A percentile compares a stretch with the other conserved stretches of the same genome.
phyloP scores from a whole-genome alignment of 1,140 invertebrate genomes.

The Neodiprion lecontei region DNA sequence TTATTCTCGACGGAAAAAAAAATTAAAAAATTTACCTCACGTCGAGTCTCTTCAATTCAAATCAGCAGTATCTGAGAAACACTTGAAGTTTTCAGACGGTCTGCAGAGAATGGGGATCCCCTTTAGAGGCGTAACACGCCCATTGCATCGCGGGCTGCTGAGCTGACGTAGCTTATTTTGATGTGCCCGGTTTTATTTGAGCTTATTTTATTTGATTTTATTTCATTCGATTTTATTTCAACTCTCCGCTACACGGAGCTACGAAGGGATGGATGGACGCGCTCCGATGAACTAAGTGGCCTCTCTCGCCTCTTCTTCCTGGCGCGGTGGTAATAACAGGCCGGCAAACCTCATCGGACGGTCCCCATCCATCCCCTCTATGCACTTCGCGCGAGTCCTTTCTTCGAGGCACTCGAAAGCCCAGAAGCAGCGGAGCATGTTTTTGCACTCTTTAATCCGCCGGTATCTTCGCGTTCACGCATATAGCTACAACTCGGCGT shows the following conservation, averaged over 20 bases:
- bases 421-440: no score
- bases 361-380: background rate
- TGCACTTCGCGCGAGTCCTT: background rate
- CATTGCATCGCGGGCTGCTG: background rate
- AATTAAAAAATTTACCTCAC: no score
- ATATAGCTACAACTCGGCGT: no score
- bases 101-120: no score
- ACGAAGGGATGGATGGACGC: background rate
- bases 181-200: background rate
- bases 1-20: no score
- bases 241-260: background rate
- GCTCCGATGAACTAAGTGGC: slow-evolving; percentile 3
- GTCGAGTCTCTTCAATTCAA: no score
- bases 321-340: background rate
- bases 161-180: background rate
- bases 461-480: no score
- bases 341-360: background rate
- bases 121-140: no score
- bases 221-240: background rate
- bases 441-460: no score
- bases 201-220: background rate
- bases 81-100: no score
- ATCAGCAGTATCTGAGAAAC: no score
- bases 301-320: background rate
- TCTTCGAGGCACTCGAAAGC: background rate